Conservation (phyloP, 2,113 vertebrate genomes). For the Varanus komodoensis region DNA sequence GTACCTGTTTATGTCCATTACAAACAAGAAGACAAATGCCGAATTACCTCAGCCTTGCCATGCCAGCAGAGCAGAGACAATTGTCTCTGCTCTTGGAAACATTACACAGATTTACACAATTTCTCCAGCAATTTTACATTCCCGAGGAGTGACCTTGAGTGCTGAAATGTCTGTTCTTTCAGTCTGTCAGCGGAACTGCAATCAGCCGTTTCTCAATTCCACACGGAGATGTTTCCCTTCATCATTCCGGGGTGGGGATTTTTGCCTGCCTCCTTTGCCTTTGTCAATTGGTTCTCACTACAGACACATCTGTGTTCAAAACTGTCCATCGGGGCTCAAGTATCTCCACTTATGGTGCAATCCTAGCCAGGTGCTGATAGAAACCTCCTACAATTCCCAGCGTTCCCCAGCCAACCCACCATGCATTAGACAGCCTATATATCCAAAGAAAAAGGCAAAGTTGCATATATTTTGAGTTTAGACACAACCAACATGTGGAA, state of each 20-base stretch:
- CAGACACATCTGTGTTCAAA: background rate
- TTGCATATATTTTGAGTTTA: background rate
- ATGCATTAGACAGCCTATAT: background rate
- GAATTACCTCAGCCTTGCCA: slow-evolving; percentile 28
- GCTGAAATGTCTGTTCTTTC: slow-evolving; percentile 5
- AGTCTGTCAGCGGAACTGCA: slow-evolving; percentile 13
- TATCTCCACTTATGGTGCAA: background rate
- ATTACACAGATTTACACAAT: slow-evolving; percentile 31
- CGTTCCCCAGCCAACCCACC: too few species aligned
- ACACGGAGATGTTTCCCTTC: background rate
- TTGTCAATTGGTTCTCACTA: background rate
- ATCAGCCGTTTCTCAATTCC: slow-evolving; percentile 26
- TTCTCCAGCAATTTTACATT: slow-evolving; percentile 31
- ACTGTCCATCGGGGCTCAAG: background rate
- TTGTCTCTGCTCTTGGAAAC: slow-evolving; percentile 29
- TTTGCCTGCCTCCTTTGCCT: slow-evolving; percentile 7
- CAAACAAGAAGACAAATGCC: slow-evolving; percentile 28
- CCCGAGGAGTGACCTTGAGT: slow-evolving; percentile 23
- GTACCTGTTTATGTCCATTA: slow-evolving; percentile 35
- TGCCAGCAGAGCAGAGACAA: slow-evolving; percentile 29
- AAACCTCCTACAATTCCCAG: too few species aligned
- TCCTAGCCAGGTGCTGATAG: too few species aligned
- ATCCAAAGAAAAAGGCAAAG: background rate
- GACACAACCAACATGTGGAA: background rate
- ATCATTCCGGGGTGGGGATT: background rate